Conservation (phyloP, 1,140 invertebrate species). For the Drosophila serrata region DNA sequence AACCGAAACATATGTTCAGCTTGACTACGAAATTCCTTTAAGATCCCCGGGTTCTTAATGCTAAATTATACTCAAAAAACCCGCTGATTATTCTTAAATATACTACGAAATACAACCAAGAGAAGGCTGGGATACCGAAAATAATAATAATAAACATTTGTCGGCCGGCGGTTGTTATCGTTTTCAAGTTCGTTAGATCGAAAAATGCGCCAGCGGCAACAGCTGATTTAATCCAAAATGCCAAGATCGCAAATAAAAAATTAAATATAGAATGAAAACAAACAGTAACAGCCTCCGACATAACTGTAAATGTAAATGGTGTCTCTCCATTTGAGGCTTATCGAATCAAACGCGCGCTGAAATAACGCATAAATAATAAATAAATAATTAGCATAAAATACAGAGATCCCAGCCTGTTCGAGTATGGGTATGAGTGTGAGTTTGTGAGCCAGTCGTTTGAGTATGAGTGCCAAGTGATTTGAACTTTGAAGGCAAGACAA, state of each 20-base stretch:
- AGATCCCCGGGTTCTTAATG: not conserved
- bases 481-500: slow-evolving; percentile 85
- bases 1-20: slow-evolving; percentile 21
- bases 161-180: slow-evolving; percentile 43
- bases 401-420: slow-evolving; percentile 21
- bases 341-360: slow-evolving; percentile 78
- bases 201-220: slow-evolving; percentile 56
- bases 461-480: slow-evolving; percentile 71
- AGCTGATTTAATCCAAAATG: slow-evolving; percentile 58
- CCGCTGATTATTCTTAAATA: slow-evolving; percentile 12
- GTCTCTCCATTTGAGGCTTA: slow-evolving; percentile 77
- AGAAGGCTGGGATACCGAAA: slow-evolving; percentile 12
- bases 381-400: slow-evolving; percentile 78
- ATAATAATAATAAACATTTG: slow-evolving; percentile 41
- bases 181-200: slow-evolving; percentile 73
- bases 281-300: slow-evolving; percentile 22
- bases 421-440: slow-evolving; percentile 10
- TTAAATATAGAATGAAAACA: slow-evolving; percentile 34
- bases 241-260: slow-evolving; percentile 33
- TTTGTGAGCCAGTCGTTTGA: slow-evolving; percentile 10
- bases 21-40: not conserved
- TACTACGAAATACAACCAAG: slow-evolving; percentile 20
- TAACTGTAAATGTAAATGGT: slow-evolving; percentile 80
- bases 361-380: slow-evolving; percentile 83
- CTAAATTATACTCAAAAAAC: not conserved